Conservation (phyloP, 2,888 invertebrate genomes). For the Lingula anatina region DNA sequence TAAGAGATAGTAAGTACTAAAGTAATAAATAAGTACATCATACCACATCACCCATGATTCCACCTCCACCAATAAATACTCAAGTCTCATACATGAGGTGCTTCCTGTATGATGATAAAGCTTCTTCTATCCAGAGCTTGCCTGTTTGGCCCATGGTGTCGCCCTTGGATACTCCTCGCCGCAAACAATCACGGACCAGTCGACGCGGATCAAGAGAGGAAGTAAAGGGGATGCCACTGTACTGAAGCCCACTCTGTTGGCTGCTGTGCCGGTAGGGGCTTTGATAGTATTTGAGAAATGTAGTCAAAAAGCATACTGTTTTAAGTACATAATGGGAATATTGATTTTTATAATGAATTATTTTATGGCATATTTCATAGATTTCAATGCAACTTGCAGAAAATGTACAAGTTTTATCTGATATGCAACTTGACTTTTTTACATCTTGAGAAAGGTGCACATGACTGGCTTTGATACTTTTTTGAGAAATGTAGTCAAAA, state of each 20-base stretch:
- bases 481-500: too few relatives aligned
- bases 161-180: conserved; percentile 96
- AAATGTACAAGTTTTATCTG: neutral
- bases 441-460: too few relatives aligned
- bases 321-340: neutral
- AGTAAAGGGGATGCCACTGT: conserved; percentile 90
- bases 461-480: too few relatives aligned
- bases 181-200: conserved; percentile 66
- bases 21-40: too few relatives aligned
- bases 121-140: conserved; percentile 59
- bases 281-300: conserved; percentile 1
- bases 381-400: neutral
- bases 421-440: neutral
- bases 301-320: neutral
- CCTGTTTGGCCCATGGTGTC: conserved; percentile 78
- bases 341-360: neutral
- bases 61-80: too few relatives aligned
- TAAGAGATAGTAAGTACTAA: too few relatives aligned
- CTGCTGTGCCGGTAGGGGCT: conserved; percentile 79
- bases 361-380: too few relatives aligned
- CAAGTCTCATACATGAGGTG: too few relatives aligned
- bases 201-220: conserved; percentile 93
- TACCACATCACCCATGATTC: too few relatives aligned
- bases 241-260: conserved; percentile 87
- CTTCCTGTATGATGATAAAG: too few relatives aligned